phyloP scores from a whole-genome alignment of 2,888 invertebrate genomes.

The Nomada ruficornis region DNA sequence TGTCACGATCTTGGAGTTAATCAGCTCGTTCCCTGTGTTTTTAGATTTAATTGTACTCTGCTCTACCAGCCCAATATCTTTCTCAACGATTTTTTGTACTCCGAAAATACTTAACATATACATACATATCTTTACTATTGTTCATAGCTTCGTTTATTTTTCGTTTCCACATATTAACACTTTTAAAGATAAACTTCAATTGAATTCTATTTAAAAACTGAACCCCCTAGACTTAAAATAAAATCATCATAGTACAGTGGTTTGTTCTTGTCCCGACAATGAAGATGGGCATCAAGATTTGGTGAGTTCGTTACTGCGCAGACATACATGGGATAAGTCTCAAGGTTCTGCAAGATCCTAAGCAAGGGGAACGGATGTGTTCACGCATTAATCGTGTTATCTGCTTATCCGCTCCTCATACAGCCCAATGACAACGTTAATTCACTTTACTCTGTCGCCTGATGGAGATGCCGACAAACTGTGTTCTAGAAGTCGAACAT shows the following conservation, averaged over 20 bases:
- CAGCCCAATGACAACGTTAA: slow-evolving; percentile 67
- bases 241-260: not conserved
- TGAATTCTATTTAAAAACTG: too few species aligned
- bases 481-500: slow-evolving; percentile 59
- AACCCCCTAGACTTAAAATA: not conserved
- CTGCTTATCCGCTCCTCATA: slow-evolving; percentile 65
- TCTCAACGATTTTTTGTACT: too few species aligned
- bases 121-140: too few species aligned
- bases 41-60: too few species aligned
- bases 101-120: too few species aligned
- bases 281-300: not conserved
- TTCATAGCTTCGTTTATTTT: too few species aligned
- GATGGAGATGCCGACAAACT: slow-evolving; percentile 60
- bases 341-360: slow-evolving; percentile 29
- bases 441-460: slow-evolving; percentile 64
- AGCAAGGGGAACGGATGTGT: slow-evolving; percentile 46
- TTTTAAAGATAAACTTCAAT: too few species aligned
- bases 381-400: slow-evolving; percentile 71
- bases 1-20: too few species aligned
- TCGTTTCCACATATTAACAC: too few species aligned
- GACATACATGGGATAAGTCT: slow-evolving; percentile 36
- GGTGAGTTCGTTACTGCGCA: not conserved
- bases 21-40: too few species aligned
- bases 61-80: too few species aligned
- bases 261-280: not conserved